Base-by-base conservation (phyloP, 2,797 vertebrate species). In the Zenarchopterus dispar region DNA sequence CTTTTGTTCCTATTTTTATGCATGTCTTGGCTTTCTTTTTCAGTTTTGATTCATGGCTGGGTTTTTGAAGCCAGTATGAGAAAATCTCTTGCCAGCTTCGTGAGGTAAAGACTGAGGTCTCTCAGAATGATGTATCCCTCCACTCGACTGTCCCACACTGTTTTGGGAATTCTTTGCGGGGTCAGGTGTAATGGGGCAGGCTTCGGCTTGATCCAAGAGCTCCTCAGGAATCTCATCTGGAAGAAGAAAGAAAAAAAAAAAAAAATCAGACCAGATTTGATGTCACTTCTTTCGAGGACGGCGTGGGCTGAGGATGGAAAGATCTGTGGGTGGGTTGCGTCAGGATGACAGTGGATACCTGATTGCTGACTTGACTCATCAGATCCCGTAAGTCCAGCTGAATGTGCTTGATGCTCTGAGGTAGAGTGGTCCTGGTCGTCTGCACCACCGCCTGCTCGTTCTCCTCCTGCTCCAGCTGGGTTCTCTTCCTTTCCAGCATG, bases 111-210 rank as follows among this genome's bases (percentile, higher is more conserved):
- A 28, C 94, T 81, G 19, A 95, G 89, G 73, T 94, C 92, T 42
- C 92, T 85, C 50, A 95, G 86, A 57, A 94, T 84, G 69, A 95
- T 62, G 69, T 93, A 94, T 13, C 92, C 92, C 58, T 92, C 90
- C 69, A 93, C 75, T 15, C 75, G 73, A 13, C 78, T 85, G 47
- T 80, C 67, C 93, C 93, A 95, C 1, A 41, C 31, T 0, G 83
- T 86, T 15, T 59, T 64, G 8, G 53, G 28, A 26, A 8, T 47
- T 8, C 44, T 41, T 1, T 58, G 39, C 2, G 10, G n/a, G 33
- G 48, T 59, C 8, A 24, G 0, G 3, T 18, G 31, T 0, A 1
- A 6, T 0, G 36, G 15, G 17, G 61, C 22, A 36, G 58, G 13
- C 4, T 53, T 24, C 1, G 76, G 64, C 19, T 41, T 69, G 1